Evolutionary conservation across 2,888 invertebrate genomes (phyloP).

Genomic region (Drosophila vallismaia): DNA sequence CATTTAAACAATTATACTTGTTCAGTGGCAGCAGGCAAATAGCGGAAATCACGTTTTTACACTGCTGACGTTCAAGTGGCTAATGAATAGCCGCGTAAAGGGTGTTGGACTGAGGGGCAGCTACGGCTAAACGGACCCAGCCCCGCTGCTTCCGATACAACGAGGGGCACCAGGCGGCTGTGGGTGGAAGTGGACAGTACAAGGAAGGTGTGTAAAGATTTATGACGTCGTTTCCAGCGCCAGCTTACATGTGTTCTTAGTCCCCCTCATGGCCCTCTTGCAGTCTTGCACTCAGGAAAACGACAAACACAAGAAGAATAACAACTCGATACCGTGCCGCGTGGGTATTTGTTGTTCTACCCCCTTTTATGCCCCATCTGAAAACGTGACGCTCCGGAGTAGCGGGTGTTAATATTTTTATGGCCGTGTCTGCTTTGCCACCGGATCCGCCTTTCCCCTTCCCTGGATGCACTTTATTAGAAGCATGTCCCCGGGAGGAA

Average conservation of each 20-base stretch:
- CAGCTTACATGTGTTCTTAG: conserved; percentile 63
- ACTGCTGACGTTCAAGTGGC: conserved; percentile 56
- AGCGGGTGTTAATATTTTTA: conserved; percentile 64
- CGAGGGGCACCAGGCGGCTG: conserved; percentile 5
- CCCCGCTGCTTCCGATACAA: conserved; percentile 47
- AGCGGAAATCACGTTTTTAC: conserved; percentile 75
- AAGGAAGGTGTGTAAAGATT: conserved; percentile 65
- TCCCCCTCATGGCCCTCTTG: not conserved
- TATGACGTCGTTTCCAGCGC: conserved; percentile 63
- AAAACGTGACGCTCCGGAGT: conserved; percentile 68
- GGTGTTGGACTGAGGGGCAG: conserved; percentile 2
- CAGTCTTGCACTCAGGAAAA: not conserved
- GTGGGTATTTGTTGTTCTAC: conserved; percentile 36
- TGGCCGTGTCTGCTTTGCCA: conserved; percentile 34
- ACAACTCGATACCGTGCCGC: conserved; percentile 52
- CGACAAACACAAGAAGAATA: conserved; percentile 33
- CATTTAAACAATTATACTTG: conserved; percentile 54
- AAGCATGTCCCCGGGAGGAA: conserved; percentile 31
- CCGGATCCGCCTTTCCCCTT: conserved; percentile 14
- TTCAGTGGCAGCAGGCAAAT: conserved; percentile 39
- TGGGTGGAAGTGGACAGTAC: conserved; percentile 50
- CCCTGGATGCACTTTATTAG: conserved; percentile 38
- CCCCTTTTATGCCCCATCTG: conserved; percentile 12
- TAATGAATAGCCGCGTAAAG: conserved; percentile 18
- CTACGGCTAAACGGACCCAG: too few relatives aligned